These are phyloP conservation scores for Cydia pomonella DNA, from an alignment of 1,140 invertebrate genomes.

Conservation along the genomic window DNA sequence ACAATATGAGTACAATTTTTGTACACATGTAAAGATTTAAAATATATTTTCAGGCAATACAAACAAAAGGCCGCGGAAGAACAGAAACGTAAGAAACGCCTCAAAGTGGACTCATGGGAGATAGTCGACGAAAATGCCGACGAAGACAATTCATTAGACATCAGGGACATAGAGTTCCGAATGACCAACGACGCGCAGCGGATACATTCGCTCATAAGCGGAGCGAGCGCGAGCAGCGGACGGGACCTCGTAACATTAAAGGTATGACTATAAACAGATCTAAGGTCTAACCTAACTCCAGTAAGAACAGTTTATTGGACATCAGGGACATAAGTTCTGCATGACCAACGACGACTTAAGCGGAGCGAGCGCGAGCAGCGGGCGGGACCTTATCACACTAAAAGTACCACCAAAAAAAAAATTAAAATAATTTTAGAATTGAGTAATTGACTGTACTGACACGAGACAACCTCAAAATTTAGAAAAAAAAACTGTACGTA, in stretches of 20 bases:
- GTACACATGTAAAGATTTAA: too few species aligned
- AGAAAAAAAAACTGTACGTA: too few species aligned
- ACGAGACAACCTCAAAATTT: too few species aligned
- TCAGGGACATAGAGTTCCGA: slow-evolving; percentile 95
- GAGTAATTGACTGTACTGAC: too few species aligned
- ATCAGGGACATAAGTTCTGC: slow-evolving; percentile 95
- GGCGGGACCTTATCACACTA: slow-evolving; percentile 89
- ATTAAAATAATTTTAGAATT: too few species aligned
- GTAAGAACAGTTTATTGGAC: too few species aligned
- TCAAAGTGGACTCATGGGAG: slow-evolving; percentile 83
- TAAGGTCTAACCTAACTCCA: too few species aligned
- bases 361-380: slow-evolving; percentile 87
- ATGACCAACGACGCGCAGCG: slow-evolving; percentile 87
- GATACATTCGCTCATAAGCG: slow-evolving; percentile 84
- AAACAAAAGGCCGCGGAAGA: slow-evolving; percentile 83
- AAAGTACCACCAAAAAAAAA: too few species aligned
- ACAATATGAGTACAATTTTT: too few species aligned
- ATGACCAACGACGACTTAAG: slow-evolving; percentile 81
- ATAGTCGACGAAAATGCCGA: slow-evolving; percentile 82
- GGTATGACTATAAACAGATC: slow-evolving; percentile 40
- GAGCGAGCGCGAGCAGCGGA: slow-evolving; percentile 87
- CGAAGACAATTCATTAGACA: slow-evolving; percentile 85
- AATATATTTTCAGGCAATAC: slow-evolving; percentile 75
- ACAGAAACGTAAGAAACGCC: slow-evolving; percentile 86
- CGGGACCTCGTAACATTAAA: slow-evolving; percentile 89